Evolutionary conservation across 2,888 invertebrate genomes (phyloP), one percentile per base, ranked within the genome.

Genomic region (Scaptomyza cyrtandrae): DNA sequence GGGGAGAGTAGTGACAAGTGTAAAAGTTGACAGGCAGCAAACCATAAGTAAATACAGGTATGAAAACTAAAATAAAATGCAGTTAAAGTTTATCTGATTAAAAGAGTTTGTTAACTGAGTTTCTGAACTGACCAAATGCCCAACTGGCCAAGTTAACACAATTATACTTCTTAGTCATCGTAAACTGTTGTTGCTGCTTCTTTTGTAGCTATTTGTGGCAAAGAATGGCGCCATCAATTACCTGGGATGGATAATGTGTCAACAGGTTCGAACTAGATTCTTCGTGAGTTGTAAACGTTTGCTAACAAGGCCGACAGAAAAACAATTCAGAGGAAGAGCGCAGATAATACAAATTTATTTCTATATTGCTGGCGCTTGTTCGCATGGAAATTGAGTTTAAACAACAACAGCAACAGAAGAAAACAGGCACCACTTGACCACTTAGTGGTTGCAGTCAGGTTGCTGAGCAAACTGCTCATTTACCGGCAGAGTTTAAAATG

Each of bases 21-120:
- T 80, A 87, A 87, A 80, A 85, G 82, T 85, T 84, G 87, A 85
- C 84, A 86, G 61, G 84, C 78, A 59, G 71, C 75, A 66, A 41
- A 24, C 24, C 24, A 24, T 4, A 24, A 24, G 3, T 24, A 24
- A 39, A 39, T 2, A 14, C 6, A 37, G 5, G 13, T 13, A 13
- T 35, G 7, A 37, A 39, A 14, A 39, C 9, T 9, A 2, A 82
- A 79, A 82, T 79, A 79, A 81, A 81, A 81, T 85, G 82, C 81
- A 77, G 77, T 56, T 75, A 73, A 66, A 66, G 53, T 80, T 85
- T 87, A 85, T 85, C 87, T 80, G 84, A 84, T 84, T 84, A 75
- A 63, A 54, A 46, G 41, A 35, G 61, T 60, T 54, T 73, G 64
- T 61, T 71, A 71, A 59, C 54, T 52, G 61, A 44, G 35, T 14